Percentiles rank a stretch among this genome's conserved stretches.
phyloP scores from a whole-genome alignment of 2,888 invertebrate genomes.

The Lordiphosa andalusiaca region DNA sequence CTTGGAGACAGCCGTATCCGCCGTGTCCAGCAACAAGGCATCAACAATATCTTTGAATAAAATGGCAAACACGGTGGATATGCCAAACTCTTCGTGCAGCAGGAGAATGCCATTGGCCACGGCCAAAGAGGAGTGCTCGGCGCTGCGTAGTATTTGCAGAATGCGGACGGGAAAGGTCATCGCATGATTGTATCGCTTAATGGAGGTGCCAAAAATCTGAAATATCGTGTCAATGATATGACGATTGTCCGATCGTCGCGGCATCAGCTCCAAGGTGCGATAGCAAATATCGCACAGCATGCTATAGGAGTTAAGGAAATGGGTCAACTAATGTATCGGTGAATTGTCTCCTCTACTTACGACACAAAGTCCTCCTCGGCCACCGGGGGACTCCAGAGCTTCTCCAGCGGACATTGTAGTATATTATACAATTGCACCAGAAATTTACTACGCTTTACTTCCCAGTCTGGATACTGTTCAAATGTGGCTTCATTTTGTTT shows the following conservation, averaged over 20 bases:
- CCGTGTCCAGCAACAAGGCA: slow-evolving; percentile 70
- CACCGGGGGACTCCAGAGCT: slow-evolving; percentile 91
- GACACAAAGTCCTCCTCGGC: slow-evolving; percentile 91
- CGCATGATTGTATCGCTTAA: slow-evolving; percentile 92
- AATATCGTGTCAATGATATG: slow-evolving; percentile 86
- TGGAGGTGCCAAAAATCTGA: slow-evolving; percentile 89
- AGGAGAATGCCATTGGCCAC: slow-evolving; percentile 78
- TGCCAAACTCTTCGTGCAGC: slow-evolving; percentile 78
- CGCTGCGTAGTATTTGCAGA: slow-evolving; percentile 82
- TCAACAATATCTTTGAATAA: slow-evolving; percentile 79
- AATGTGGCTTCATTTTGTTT: slow-evolving; percentile 75
- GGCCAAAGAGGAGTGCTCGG: slow-evolving; percentile 74
- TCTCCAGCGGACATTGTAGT: slow-evolving; percentile 86
- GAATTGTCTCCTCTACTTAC: slow-evolving; percentile 81
- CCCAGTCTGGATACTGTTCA: slow-evolving; percentile 84
- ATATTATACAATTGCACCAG: slow-evolving; percentile 85
- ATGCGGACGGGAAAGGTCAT: slow-evolving; percentile 88
- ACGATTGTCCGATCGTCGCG: slow-evolving; percentile 83
- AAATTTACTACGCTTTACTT: slow-evolving; percentile 85
- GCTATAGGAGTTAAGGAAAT: slow-evolving; percentile 39
- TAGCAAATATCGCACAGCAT: slow-evolving; percentile 79
- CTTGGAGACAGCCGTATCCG: slow-evolving; percentile 74
- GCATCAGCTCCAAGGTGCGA: slow-evolving; percentile 76
- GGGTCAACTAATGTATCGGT: background rate
- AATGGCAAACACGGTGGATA: slow-evolving; percentile 77